These are phyloP conservation scores for Heterodera schachtii DNA, from an alignment of 1,140 invertebrate species.

Conservation along the genomic window DNA sequence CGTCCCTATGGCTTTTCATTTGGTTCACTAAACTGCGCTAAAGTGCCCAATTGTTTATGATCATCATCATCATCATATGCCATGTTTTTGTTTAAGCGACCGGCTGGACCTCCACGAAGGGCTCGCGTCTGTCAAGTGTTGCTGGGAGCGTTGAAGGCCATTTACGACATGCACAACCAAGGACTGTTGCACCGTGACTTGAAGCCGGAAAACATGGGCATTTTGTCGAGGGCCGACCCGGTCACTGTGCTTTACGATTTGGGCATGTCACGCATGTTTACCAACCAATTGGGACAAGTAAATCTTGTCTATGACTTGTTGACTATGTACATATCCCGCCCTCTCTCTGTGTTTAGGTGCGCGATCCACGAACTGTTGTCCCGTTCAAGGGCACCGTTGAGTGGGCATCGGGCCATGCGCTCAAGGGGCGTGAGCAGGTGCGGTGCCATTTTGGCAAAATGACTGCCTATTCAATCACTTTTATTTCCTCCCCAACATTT, in stretches of 20 bases:
- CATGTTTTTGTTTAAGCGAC: conserved; percentile 1
- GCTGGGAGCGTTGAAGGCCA: conserved; percentile 51
- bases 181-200: conserved; percentile 47
- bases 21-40: too few relatives aligned
- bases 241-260: conserved; percentile 47
- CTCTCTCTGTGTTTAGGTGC: conserved; percentile 32
- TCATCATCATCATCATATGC: too few relatives aligned
- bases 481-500: background rate
- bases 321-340: background rate
- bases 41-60: too few relatives aligned
- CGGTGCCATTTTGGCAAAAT: background rate
- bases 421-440: conserved; percentile 43
- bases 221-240: conserved; percentile 33
- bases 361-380: conserved; percentile 41
- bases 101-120: conserved; percentile 14
- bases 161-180: conserved; percentile 47
- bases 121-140: conserved; percentile 41
- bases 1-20: too few relatives aligned
- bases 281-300: conserved; percentile 21
- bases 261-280: conserved; percentile 49
- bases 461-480: background rate
- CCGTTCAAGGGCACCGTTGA: conserved; percentile 50
- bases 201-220: conserved; percentile 55
- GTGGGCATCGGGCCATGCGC: conserved; percentile 48
- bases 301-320: background rate